Conservation (phyloP, 2,797 vertebrate species). For the Ara ararauna region DNA sequence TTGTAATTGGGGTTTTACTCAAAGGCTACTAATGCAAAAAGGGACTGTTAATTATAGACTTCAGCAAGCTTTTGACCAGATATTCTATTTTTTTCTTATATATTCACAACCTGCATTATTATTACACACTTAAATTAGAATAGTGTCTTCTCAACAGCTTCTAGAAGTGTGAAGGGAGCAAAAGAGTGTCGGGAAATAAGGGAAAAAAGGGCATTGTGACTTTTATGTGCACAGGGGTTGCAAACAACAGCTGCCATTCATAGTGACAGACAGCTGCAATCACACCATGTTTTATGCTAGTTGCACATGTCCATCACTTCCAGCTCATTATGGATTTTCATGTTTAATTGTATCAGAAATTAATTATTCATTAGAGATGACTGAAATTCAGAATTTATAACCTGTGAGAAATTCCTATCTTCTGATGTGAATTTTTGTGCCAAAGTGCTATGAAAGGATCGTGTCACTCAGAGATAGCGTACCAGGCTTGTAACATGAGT, state of each 20-base stretch:
- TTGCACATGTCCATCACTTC: not conserved
- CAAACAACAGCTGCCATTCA: not conserved
- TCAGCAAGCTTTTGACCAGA: not conserved
- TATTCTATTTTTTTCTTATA: not conserved
- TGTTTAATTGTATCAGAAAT: not conserved
- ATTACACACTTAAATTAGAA: not conserved
- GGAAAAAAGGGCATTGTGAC: not conserved
- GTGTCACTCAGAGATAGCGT: accelerated
- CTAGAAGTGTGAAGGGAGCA: not conserved
- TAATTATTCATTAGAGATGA: not conserved
- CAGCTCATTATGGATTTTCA: not conserved
- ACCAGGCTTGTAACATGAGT: not conserved
- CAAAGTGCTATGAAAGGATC: not conserved
- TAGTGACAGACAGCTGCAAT: not conserved
- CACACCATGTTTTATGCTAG: not conserved
- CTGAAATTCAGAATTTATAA: not conserved
- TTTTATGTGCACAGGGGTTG: not conserved
- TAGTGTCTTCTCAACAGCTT: not conserved
- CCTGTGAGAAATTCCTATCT: not conserved
- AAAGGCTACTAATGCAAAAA: not conserved
- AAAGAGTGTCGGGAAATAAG: not conserved
- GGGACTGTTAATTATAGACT: not conserved
- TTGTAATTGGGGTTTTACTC: not conserved
- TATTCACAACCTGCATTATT: not conserved
- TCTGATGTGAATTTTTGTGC: not conserved